Evolutionary conservation across 2,888 invertebrate genomes (phyloP).

Genomic region (Poecilus cupreus): DNA sequence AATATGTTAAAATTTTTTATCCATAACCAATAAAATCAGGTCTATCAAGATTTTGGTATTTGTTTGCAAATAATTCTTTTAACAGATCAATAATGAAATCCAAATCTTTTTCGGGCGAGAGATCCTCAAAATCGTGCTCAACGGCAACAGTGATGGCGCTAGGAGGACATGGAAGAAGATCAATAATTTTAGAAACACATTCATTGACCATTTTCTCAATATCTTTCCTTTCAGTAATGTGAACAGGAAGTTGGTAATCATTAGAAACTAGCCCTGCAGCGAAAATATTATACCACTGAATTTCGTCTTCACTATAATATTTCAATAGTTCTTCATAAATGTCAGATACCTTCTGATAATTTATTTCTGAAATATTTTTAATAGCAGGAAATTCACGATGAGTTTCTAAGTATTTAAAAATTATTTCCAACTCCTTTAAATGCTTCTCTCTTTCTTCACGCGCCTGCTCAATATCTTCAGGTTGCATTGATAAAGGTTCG

Average conservation of each 20-base stretch:
- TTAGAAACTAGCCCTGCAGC: constrained; percentile 29
- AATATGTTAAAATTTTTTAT: not conserved
- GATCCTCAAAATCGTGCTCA: not conserved
- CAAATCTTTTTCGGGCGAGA: not conserved
- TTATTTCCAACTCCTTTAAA: no score
- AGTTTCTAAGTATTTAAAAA: no score
- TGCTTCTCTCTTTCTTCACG: no score
- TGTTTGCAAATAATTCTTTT: constrained; percentile 6
- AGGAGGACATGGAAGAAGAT: constrained; percentile 4
- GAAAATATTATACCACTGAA: constrained; percentile 5
- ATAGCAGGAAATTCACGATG: no score
- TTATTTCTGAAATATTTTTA: no score
- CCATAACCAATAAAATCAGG: constrained; percentile 29
- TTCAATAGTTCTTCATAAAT: constrained; percentile 25
- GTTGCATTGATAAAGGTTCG: no score
- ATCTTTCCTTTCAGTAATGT: constrained; percentile 12
- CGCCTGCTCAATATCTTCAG: no score
- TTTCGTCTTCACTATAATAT: constrained; percentile 11
- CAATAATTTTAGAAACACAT: constrained; percentile 21
- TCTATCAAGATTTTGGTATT: constrained; percentile 11
- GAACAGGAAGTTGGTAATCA: constrained; percentile 36
- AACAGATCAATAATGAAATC: constrained; percentile 33
- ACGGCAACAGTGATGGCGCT: not conserved
- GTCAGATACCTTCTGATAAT: not conserved
- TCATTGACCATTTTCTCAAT: constrained; percentile 30